A percentile compares a stretch with the other conserved stretches of the same genome.
Evolutionary conservation across 92 coral and sea anemone species (phyloP).

Genomic region (Diadumene lineata): DNA sequence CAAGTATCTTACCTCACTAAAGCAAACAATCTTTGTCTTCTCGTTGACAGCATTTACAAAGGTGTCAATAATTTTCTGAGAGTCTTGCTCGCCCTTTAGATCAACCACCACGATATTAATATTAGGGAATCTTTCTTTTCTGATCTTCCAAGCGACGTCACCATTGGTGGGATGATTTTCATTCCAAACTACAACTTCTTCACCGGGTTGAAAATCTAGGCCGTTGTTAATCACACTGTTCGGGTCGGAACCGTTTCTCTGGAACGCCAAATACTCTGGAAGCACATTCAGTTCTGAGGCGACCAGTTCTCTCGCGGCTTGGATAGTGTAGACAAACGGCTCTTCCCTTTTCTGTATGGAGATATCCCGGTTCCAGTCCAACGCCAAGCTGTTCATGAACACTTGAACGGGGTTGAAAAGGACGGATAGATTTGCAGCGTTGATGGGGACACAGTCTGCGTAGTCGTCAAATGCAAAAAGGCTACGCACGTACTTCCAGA

Average conservation of each 20-base stretch:
- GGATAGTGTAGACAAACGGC: slow-evolving; percentile 42
- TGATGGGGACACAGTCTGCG: slow-evolving; percentile 63
- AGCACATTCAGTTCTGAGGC: slow-evolving; percentile 56
- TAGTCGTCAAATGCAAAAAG: slow-evolving; percentile 49
- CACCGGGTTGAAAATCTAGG: slow-evolving; percentile 23
- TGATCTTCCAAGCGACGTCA: slow-evolving; percentile 44
- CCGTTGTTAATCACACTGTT: slow-evolving; percentile 59
- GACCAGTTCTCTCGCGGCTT: slow-evolving; percentile 40
- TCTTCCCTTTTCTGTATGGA: slow-evolving; percentile 69
- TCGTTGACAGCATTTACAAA: slow-evolving; percentile 33
- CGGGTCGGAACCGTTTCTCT: slow-evolving; percentile 56
- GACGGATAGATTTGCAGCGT: slow-evolving; percentile 61
- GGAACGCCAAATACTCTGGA: slow-evolving; percentile 36
- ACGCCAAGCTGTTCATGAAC: slow-evolving; percentile 37
- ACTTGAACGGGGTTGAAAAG: slow-evolving; percentile 37
- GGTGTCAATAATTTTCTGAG: slow-evolving; percentile 33
- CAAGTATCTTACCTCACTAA: slow-evolving; percentile 10
- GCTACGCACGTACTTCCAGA: slow-evolving; percentile 40
- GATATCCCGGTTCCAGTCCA: slow-evolving; percentile 61
- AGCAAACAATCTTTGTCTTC: slow-evolving; percentile 50
- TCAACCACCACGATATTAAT: slow-evolving; percentile 36
- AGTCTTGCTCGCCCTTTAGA: slow-evolving; percentile 27
- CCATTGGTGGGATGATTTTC: slow-evolving; percentile 59
- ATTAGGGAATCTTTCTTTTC: slow-evolving; percentile 42
- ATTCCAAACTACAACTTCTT: slow-evolving; percentile 61